phyloP scores from a whole-genome alignment of 2,797 vertebrate genomes.

The Pseudochromis fuscus region DNA sequence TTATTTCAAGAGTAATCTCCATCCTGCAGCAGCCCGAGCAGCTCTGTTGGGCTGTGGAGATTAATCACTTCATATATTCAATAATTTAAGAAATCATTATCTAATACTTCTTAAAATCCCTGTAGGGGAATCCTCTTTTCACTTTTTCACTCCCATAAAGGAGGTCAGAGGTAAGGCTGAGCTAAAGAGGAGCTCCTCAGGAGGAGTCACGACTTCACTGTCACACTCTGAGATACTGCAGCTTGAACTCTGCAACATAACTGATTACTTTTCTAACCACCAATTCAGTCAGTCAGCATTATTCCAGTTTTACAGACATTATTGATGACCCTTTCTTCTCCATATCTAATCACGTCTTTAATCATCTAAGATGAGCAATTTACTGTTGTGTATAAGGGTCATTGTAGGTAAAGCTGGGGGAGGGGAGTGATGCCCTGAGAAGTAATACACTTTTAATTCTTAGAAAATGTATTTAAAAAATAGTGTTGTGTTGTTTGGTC shows the following conservation, averaged over 20 bases:
- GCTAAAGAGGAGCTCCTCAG: slow-evolving; percentile 8
- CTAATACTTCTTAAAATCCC: slow-evolving; percentile 35
- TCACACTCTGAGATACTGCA: neutral
- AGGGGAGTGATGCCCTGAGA: too few relatives aligned
- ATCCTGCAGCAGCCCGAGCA: slow-evolving; percentile 16
- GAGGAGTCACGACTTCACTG: neutral
- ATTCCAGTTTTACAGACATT: neutral
- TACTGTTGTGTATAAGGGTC: too few relatives aligned
- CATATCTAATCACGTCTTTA: neutral
- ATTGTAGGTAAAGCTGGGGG: too few relatives aligned
- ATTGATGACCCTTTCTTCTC: neutral
- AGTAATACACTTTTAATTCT: too few relatives aligned
- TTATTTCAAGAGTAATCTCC: slow-evolving; percentile 30
- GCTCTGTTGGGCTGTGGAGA: neutral
- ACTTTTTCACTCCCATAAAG: slow-evolving; percentile 15
- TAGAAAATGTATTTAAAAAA: too few relatives aligned
- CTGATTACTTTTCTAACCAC: neutral
- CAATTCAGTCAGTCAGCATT: neutral
- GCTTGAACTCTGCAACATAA: neutral
- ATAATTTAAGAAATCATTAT: slow-evolving; percentile 60
- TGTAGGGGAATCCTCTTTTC: slow-evolving; percentile 47
- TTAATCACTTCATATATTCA: slow-evolving; percentile 35
- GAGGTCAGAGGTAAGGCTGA: slow-evolving; percentile 37
- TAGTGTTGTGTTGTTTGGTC: too few relatives aligned
- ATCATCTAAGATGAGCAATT: too few relatives aligned